phyloP scores from a whole-genome alignment of 2,888 invertebrate species.

The Agrotis ipsilon region DNA sequence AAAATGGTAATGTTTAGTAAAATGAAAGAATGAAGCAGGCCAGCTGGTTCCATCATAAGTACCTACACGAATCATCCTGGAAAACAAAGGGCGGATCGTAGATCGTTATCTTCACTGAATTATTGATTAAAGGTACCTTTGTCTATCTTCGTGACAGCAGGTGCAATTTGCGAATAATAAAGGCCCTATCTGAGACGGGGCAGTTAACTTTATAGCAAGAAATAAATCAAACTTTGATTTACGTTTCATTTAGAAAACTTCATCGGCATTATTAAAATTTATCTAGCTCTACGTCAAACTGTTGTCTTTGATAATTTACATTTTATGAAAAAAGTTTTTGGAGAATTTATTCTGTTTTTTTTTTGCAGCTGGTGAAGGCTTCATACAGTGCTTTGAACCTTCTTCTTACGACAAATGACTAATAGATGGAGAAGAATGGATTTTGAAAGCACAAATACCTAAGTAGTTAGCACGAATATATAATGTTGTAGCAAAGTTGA shows the following conservation, averaged over 20 bases:
- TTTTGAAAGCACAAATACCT: too few species aligned
- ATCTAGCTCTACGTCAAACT: conserved; percentile 25
- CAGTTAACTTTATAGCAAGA: conserved; percentile 16
- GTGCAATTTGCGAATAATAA: conserved; percentile 4
- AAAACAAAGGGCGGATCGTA: neutral
- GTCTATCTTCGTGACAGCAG: conserved; percentile 4
- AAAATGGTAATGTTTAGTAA: neutral
- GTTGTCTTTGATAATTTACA: conserved; percentile 18
- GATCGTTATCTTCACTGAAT: neutral
- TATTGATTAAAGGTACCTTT: neutral
- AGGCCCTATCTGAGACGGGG: neutral
- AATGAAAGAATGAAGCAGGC: neutral
- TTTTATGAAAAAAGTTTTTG: conserved; percentile 42
- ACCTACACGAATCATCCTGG: neutral
- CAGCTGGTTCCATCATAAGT: neutral
- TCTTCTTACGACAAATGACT: conserved; percentile 70
- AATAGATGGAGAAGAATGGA: neutral
- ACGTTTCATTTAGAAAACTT: conserved; percentile 30
- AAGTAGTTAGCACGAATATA: too few species aligned
- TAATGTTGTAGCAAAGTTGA: too few species aligned
- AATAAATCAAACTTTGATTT: conserved; percentile 34
- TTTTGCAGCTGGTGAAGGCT: conserved; percentile 85
- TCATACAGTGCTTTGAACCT: conserved; percentile 86
- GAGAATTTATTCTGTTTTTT: conserved; percentile 62
- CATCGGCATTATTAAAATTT: conserved; percentile 33